phyloP scores from a whole-genome alignment of 30 jellyfish, hydroid and myxozoan genomes.

The Pseudorhiza aurosa region DNA sequence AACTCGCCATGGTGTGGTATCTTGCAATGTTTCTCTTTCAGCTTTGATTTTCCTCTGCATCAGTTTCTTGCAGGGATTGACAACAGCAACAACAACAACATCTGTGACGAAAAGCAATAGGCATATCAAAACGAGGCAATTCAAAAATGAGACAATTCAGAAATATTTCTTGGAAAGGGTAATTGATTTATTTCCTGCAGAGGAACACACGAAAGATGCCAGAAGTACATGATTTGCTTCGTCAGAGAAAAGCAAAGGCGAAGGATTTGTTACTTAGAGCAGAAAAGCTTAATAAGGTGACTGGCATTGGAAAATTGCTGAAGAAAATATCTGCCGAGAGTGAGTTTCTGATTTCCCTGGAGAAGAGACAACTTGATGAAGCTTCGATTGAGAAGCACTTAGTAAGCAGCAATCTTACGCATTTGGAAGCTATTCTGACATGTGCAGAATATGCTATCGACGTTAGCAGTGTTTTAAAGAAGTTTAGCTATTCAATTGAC shows the following conservation, averaged over 20 bases:
- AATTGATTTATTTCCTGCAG: no score
- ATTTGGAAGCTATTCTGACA: conserved; percentile 68
- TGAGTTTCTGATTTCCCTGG: conserved; percentile 52
- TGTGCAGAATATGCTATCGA: conserved; percentile 57
- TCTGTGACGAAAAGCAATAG: not conserved
- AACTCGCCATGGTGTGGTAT: not conserved
- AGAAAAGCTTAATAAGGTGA: conserved; percentile 14
- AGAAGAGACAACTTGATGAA: not conserved
- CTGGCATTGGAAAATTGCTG: conserved; percentile 65
- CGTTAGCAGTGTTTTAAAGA: conserved; percentile 51
- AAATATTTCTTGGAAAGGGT: not conserved
- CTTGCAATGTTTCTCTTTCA: no score
- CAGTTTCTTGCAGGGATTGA: not conserved
- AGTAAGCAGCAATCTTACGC: conserved; percentile 72
- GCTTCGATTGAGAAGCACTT: conserved; percentile 57
- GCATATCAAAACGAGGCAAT: not conserved
- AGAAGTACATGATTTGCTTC: not conserved
- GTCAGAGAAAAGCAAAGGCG: conserved; percentile 7
- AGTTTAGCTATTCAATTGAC: conserved; percentile 35
- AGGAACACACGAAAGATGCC: not conserved
- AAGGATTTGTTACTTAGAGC: conserved; percentile 42
- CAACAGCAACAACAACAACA: conserved; percentile 21
- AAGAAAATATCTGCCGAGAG: conserved; percentile 66
- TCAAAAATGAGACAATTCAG: not conserved
- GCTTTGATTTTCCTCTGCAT: not conserved